A percentile compares a stretch with the other conserved stretches of the same genome.
Conservation (phyloP, 2,113 vertebrate genomes). For the Paedocypris sp. region DNA sequence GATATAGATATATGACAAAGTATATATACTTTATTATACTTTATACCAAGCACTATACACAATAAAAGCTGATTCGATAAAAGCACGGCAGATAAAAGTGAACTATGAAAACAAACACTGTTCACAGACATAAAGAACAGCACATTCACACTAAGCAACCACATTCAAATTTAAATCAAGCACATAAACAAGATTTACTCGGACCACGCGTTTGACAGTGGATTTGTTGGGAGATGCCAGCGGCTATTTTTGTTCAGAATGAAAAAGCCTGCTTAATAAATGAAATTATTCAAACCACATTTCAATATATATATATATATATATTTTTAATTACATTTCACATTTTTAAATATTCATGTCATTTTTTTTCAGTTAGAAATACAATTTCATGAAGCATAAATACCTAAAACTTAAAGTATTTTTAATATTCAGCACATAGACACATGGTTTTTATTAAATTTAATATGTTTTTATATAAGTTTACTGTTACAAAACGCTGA, state of each 20-base stretch:
- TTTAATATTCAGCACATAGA: too few relatives aligned
- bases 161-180: background rate
- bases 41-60: too few relatives aligned
- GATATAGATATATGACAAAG: slow-evolving; percentile 4
- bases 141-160: background rate
- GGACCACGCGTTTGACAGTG: background rate
- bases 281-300: too few relatives aligned
- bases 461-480: too few relatives aligned
- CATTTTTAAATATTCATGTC: background rate
- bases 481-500: too few relatives aligned
- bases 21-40: too few relatives aligned
- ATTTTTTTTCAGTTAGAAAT: background rate
- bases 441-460: too few relatives aligned
- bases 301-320: too few relatives aligned
- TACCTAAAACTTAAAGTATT: too few relatives aligned
- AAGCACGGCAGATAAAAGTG: slow-evolving; percentile 3
- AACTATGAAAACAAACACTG: background rate
- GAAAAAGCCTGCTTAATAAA: too few relatives aligned
- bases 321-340: too few relatives aligned
- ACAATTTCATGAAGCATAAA: too few relatives aligned
- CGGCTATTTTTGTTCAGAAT: background rate
- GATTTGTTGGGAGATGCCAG: background rate
- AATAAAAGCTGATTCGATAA: slow-evolving; percentile 15
- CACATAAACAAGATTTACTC: background rate
- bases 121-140: background rate